Conservation (phyloP, 2,113 vertebrate species). For the Vanacampus margaritifer region DNA sequence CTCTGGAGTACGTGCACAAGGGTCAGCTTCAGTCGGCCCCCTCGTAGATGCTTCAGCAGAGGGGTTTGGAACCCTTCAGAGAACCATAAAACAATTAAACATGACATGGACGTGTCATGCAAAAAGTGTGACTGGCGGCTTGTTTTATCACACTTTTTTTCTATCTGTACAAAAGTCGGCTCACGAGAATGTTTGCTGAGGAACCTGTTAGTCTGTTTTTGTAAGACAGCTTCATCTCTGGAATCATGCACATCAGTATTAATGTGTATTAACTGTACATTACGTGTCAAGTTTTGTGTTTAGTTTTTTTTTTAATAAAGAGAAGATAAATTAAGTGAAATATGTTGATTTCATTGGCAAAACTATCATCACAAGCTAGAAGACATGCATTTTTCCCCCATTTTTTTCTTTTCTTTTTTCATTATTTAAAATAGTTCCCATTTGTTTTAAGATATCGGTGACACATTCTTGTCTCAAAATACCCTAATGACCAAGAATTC, state of each 20-base stretch:
- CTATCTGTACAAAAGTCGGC: not conserved
- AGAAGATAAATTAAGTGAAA: not conserved
- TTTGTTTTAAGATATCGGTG: too few species aligned
- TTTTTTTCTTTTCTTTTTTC: too few species aligned
- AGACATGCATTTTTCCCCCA: not conserved
- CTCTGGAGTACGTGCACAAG: conserved; percentile 91
- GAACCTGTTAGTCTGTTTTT: conserved; percentile 5
- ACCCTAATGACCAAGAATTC: too few species aligned
- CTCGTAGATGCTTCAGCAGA: conserved; percentile 56
- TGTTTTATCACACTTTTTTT: conserved; percentile 6
- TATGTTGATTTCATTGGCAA: not conserved
- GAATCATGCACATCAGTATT: not conserved
- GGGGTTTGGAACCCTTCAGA: not conserved
- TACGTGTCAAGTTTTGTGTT: not conserved
- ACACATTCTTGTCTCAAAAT: too few species aligned
- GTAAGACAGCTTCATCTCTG: conserved; percentile 7
- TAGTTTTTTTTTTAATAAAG: conserved; percentile 32
- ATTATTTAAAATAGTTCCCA: too few species aligned
- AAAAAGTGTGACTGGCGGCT: not conserved
- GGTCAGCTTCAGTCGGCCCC: conserved; percentile 82
- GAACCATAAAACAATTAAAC: not conserved
- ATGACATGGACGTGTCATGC: not conserved
- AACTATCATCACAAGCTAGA: too few species aligned
- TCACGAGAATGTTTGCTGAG: not conserved
- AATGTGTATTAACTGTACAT: not conserved